Evolutionary conservation across 1,140 invertebrate genomes (phyloP), one percentile per base, ranked within the genome.

Genomic region (Thalassaphorura encarpata): DNA sequence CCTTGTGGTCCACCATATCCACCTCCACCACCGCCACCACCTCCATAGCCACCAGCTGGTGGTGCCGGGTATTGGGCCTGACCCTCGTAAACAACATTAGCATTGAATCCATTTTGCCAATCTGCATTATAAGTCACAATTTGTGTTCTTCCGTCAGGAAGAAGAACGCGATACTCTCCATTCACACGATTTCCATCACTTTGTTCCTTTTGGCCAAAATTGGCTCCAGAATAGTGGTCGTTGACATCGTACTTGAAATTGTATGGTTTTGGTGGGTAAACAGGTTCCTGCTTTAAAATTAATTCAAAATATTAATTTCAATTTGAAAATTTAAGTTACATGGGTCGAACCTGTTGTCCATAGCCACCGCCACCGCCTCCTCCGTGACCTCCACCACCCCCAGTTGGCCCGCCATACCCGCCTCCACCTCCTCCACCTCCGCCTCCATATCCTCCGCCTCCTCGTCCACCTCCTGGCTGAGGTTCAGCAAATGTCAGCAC

Each of bases 1-100:
- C 71, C 66, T 19, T 76, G 73, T 29, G 69, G 64, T 2, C 55
- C 55, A 26, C 48, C 48, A 63, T 77, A 77, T 56, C 74, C 47
- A 69, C 43, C 45, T 18, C 52, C 54, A 36, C 48, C 41, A 27
- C 49, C 41, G 3, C 33, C 28, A 18, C 24, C n/a, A 21, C 23
- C 19, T 19, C 54, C 23, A 15, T 39, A 54, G 28, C 36, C 15
- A 40, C 51, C 5, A 31, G 31, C 1, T 2, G 8, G 16, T 23
- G 47, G 52, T 43, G 56, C 41, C 21, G 59, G 62, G 41, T 64
- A 64, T 40, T 54, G 40, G 16, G 62, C 62, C 50, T 64, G 59
- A 39, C 62, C 62, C 52, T 58, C 26, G 3, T 2, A 43, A 33
- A 24, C 19, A 15, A 66, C 64, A 42, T 66, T 57, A 33, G 64